These are phyloP conservation scores for Leucophenga maculata DNA, from an alignment of 2,888 invertebrate species.

Conservation along the genomic window DNA sequence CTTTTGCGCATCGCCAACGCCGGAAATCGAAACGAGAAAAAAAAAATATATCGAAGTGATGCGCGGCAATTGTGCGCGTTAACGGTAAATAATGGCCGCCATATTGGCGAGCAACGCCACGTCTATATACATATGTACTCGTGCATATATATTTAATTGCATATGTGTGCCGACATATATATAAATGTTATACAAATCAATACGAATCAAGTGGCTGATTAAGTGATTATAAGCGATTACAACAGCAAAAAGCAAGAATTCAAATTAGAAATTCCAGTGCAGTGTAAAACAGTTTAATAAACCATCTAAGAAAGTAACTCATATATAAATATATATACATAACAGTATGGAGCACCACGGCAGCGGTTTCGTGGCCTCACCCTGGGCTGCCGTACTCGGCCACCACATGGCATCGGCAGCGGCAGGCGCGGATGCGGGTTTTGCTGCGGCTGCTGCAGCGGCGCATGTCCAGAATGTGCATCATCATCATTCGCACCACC, in stretches of 20 bases:
- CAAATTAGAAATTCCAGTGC: not conserved
- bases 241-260: not conserved
- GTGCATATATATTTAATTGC: not conserved
- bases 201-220: not conserved
- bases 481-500: constrained; percentile 56
- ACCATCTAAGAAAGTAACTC: not conserved
- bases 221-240: no score
- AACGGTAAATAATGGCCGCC: constrained; percentile 67
- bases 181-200: not conserved
- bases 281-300: constrained; percentile 3
- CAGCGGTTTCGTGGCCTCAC: constrained; percentile 82
- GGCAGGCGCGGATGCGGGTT: constrained; percentile 67
- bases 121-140: not conserved
- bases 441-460: constrained; percentile 71
- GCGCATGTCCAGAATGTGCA: constrained; percentile 74
- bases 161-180: constrained; percentile 19
- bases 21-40: constrained; percentile 20
- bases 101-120: constrained; percentile 52
- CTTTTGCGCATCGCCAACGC: constrained; percentile 18
- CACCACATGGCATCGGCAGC: constrained; percentile 72
- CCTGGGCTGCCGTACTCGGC: constrained; percentile 85
- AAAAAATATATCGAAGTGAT: constrained; percentile 26
- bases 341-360: constrained; percentile 84
- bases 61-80: constrained; percentile 59
- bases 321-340: not conserved